Base-by-base conservation (phyloP, 1,140 invertebrate species). In the Glomeris maerens region DNA sequence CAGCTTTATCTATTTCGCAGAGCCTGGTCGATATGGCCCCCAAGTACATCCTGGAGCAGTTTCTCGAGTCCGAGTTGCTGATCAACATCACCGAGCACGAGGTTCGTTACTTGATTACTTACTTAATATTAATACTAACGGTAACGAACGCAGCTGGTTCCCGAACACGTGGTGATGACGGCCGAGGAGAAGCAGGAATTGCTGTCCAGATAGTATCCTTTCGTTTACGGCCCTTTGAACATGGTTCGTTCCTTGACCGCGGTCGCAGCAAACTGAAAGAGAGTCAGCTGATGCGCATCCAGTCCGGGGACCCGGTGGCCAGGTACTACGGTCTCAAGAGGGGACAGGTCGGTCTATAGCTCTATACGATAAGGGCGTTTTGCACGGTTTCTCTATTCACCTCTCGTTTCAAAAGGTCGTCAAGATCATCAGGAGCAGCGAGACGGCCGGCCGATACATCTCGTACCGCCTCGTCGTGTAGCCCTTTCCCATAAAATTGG, bases 21-120 rank as follows among this genome's bases (percentile, higher is more conserved):
- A 89, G 91, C 0, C 67, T 98, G 40, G 81, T 88, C 3, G 95
- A 98, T 60, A 97, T 99, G 93, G 92, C 93, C 1, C 94, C 94
- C 0, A 98, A 98, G 68, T 99, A 98, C 63, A 97, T 95, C 60
- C 68, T 99, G 45, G 96, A 99, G 72, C 89, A 98, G 60, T 99
- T 99, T 68, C 64, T 98, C 10, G 96, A 99, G 71, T 92, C 93
- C 0, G 96, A 99, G 69, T 68, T 99, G 21, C 70, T 99, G 3
- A 94, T 99, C 44, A 99, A 99, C 66, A 98, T 99, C 25, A 99
- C 95, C 3, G 95, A 99, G 67, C 96, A 99, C 66, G 93, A 98
- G 65, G 69, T 72, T 59, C 54, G 4, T 42, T 42, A 42, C 20
- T 7, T 42, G 20, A 42, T 42, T 42, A 42, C 20, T 5, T 21